These are phyloP conservation scores for Phalacrocorax aristotelis DNA, from an alignment of 2,113 vertebrate genomes.

Conservation along the genomic window DNA sequence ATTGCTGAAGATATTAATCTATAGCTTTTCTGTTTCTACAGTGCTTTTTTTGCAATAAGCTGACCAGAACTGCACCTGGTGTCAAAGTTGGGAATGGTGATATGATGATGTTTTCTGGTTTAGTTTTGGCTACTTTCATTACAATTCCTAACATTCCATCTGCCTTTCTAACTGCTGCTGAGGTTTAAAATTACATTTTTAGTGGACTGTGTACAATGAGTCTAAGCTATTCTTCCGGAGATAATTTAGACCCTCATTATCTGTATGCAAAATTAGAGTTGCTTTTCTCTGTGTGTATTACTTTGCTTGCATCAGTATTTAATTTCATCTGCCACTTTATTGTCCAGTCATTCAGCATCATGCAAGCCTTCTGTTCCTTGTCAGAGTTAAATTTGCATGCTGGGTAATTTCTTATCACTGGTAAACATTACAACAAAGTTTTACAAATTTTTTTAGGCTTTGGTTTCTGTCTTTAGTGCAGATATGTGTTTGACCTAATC, in stretches of 20 bases:
- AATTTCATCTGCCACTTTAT: slow-evolving; percentile 26
- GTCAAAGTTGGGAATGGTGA: background rate
- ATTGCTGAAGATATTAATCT: background rate
- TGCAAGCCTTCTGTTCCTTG: slow-evolving; percentile 4
- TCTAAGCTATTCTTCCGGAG: background rate
- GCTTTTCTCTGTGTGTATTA: background rate
- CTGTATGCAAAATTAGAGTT: background rate
- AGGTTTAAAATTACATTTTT: background rate
- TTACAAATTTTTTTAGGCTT: background rate
- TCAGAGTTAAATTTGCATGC: background rate
- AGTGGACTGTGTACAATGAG: background rate
- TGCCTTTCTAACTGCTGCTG: background rate
- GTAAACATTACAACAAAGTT: background rate
- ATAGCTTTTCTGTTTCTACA: background rate
- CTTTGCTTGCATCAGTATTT: slow-evolving; percentile 41
- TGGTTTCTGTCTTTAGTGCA: background rate
- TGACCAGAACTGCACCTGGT: background rate
- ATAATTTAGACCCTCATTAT: background rate
- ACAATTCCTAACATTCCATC: background rate
- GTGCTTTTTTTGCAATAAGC: background rate
- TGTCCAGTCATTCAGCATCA: background rate
- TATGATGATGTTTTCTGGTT: background rate
- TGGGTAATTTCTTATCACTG: background rate
- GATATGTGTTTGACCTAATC: background rate
- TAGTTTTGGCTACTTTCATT: background rate